Evolutionary conservation across 2,797 vertebrate species (phyloP), one percentile per base, ranked within the genome.

Genomic region (Poeciliopsis presidionis): DNA sequence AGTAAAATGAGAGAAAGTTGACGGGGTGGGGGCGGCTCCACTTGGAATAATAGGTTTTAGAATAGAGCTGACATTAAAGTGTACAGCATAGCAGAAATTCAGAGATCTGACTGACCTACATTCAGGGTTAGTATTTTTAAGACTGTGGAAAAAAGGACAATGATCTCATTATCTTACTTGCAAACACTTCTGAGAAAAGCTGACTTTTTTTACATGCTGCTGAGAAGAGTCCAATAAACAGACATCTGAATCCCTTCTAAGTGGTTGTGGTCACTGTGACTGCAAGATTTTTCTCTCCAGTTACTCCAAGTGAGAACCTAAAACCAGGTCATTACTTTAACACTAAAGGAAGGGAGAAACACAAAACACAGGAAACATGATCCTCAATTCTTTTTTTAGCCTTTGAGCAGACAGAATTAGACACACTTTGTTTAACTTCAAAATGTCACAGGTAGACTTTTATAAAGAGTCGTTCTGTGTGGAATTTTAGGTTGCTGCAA

Each of bases 221-320:
- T 84, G 81, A 85, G 81, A 84, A 74, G 81, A 82, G 82, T 67
- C 83, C 53, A 80, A 88, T 90, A 82, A 92, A 91, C 77, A 82
- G 90, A 90, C 55, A 86, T 77, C 73, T 88, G 83, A 93, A 80
- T 63, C 84, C 74, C 59, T 74, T 81, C 84, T 86, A 90, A 89
- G 89, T 83, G 84, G 77, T 73, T 85, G 76, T 46, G 81, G 82
- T 88, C 82, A 86, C 61, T 11, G 13, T 83, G 84, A 77, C 81
- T 72, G 80, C 65, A 80, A 81, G 61, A 67, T n/a, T 43, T 69
- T 59, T 39, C 71, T 89, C 83, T 92, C 89, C 39, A 73, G 59
- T 93, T 91, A 86, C 89, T 81, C 46, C 5, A 18, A 78, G 70
- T 9, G 67, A 73, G 61, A 90, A 92, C 79, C 76, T 65, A 72